Percentiles rank a stretch among this genome's conserved stretches.
phyloP scores from a whole-genome alignment of 2,797 vertebrate species.

The Semaprochilodus insignis region DNA sequence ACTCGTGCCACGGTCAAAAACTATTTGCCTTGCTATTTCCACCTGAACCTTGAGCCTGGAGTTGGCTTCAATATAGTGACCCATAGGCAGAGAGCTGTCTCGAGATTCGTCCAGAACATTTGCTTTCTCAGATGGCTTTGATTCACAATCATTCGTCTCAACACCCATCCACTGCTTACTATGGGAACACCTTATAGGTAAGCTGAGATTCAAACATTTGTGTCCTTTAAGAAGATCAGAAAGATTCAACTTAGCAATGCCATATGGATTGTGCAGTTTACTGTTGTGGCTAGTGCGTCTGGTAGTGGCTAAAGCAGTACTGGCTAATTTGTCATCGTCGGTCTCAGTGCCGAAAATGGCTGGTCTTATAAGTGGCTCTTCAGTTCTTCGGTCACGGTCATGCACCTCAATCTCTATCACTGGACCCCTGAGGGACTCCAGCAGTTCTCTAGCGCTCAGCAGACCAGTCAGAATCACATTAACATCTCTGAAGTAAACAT shows the following conservation, averaged over 20 bases:
- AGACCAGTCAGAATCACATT: slow-evolving; percentile 83
- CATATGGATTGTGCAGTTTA: slow-evolving; percentile 69
- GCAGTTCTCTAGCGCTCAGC: slow-evolving; percentile 72
- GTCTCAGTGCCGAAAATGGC: slow-evolving; percentile 67
- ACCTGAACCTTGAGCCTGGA: slow-evolving; percentile 81
- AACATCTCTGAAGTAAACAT: slow-evolving; percentile 82
- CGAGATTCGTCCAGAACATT: slow-evolving; percentile 4
- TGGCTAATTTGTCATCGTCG: slow-evolving; percentile 62
- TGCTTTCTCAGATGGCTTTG: neutral
- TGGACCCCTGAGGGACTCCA: slow-evolving; percentile 78
- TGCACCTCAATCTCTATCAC: slow-evolving; percentile 87
- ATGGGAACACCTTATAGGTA: slow-evolving; percentile 76
- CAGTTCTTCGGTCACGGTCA: slow-evolving; percentile 79
- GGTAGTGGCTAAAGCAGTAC: slow-evolving; percentile 49
- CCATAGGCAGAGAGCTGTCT: slow-evolving; percentile 63
- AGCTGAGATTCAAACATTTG: slow-evolving; percentile 70
- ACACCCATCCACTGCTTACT: slow-evolving; percentile 27
- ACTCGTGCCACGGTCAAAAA: neutral
- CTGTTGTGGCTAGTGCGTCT: slow-evolving; percentile 50
- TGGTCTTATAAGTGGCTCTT: slow-evolving; percentile 49
- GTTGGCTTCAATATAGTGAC: slow-evolving; percentile 78
- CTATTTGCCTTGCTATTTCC: slow-evolving; percentile 76
- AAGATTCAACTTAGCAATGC: slow-evolving; percentile 78
- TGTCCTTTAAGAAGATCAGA: slow-evolving; percentile 78
- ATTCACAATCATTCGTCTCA: slow-evolving; percentile 21